These are phyloP conservation scores for Turnix velox DNA, from an alignment of 2,113 vertebrate species.

Conservation along the genomic window DNA sequence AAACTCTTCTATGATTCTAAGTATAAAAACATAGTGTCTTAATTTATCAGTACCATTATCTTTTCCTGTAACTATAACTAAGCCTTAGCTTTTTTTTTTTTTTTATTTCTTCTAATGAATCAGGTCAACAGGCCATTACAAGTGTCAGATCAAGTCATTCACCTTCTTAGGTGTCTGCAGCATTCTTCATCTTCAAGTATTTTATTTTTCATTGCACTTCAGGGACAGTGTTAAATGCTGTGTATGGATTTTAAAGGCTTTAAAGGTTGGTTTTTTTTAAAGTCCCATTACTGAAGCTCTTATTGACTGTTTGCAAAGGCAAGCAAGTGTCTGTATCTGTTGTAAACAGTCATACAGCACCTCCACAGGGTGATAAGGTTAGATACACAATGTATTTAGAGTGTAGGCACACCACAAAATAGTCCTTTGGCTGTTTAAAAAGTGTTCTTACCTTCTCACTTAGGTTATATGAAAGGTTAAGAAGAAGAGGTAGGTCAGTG, in stretches of 20 bases:
- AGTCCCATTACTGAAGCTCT: neutral
- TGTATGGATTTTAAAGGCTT: neutral
- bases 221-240: neutral
- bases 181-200: neutral
- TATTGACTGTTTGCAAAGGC: neutral
- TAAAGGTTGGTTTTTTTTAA: neutral
- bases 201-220: neutral
- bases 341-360: neutral
- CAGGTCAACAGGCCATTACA: neutral
- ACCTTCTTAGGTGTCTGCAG: neutral
- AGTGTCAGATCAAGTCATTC: neutral
- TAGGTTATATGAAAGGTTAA: neutral
- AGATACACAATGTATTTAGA: neutral
- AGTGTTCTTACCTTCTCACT: neutral
- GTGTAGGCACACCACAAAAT: neutral
- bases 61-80: neutral
- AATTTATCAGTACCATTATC: neutral
- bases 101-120: neutral
- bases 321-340: neutral
- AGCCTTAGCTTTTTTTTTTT: neutral
- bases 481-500: neutral
- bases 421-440: neutral
- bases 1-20: too few relatives aligned
- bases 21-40: neutral
- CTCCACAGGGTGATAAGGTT: neutral